These are phyloP conservation scores for Orthosia incerta DNA, from an alignment of 2,888 invertebrate species.

Conservation along the genomic window DNA sequence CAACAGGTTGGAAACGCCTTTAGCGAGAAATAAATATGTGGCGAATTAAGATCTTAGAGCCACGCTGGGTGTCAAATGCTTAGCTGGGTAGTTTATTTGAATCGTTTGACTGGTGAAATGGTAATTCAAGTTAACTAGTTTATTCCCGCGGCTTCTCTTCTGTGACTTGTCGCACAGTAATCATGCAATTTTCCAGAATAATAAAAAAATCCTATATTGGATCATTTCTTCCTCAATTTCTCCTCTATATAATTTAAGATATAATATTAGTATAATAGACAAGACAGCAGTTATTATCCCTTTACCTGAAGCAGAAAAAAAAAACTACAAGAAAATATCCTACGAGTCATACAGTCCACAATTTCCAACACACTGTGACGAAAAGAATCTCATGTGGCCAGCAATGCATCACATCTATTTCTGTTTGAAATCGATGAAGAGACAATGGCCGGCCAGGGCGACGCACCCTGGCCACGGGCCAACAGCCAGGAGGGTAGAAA, in stretches of 20 bases:
- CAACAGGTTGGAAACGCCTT: conserved; percentile 11
- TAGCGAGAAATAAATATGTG: conserved; percentile 13
- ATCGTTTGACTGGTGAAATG: background rate
- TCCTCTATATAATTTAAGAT: too few relatives aligned
- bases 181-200: background rate
- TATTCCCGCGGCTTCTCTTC: background rate
- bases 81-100: background rate
- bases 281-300: background rate
- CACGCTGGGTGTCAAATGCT: conserved; percentile 12
- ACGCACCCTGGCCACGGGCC: conserved; percentile 73
- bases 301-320: background rate
- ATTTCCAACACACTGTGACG: conserved; percentile 27
- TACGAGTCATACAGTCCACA: conserved; percentile 8
- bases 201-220: background rate
- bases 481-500: conserved; percentile 71
- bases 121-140: background rate
- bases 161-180: background rate
- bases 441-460: conserved; percentile 74
- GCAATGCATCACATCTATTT: conserved; percentile 68
- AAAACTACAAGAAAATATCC: background rate
- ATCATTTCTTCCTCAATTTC: background rate
- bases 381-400: conserved; percentile 46
- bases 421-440: conserved; percentile 67
- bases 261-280: background rate
- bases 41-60: conserved; percentile 7